Base-by-base conservation (phyloP, 2,113 vertebrate species). In the Macquaria ambigua region DNA sequence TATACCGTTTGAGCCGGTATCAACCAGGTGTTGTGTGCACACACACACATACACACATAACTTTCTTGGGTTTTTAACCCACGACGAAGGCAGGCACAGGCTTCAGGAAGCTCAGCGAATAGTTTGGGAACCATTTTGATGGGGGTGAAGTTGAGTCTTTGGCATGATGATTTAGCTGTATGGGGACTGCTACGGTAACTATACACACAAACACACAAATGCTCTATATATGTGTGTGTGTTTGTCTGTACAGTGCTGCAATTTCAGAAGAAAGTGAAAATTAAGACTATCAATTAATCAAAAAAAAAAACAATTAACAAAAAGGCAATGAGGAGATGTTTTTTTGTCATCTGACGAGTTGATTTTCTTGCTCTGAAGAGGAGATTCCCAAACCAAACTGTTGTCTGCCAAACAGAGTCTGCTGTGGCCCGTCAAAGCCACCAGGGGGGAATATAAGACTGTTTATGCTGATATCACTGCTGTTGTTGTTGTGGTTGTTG, bases 131-230 rank as follows among this genome's bases (percentile, higher is more conserved):
- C 81, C 79, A 16, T 81, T 90, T 87, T 55, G 77, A 85, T 70
- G 62, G 55, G 86, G 73, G 75, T 83, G 79, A 43, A 70, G 90
- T 91, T 90, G 88, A 94, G 95, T 96, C 95, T 96, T 96, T 96
- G 95, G 96, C 95, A 95, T 96, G 96, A 94, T 90, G 94, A 92
- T 89, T 94, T 95, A 95, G 96, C 95, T 96, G 96, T 95, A 95
- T 95, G 94, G 91, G 87, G 93, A 81, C 86, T 90, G 93, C 86
- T 89, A 89, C 91, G 43, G 77, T 61, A 61, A 83, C 82, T 59
- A 59, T 77, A 91, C 89, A 84, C 41, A 89, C 86, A 87, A 81
- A 88, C 90, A 89, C 86, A 87, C 83, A 77, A 62, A 70, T 28
- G 48, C 74, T 68, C 15, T 39, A 31, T 23, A n/a, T 23, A 18